Base-by-base conservation (phyloP, 2,797 vertebrate species). In the Cyprinodon diabolis region DNA sequence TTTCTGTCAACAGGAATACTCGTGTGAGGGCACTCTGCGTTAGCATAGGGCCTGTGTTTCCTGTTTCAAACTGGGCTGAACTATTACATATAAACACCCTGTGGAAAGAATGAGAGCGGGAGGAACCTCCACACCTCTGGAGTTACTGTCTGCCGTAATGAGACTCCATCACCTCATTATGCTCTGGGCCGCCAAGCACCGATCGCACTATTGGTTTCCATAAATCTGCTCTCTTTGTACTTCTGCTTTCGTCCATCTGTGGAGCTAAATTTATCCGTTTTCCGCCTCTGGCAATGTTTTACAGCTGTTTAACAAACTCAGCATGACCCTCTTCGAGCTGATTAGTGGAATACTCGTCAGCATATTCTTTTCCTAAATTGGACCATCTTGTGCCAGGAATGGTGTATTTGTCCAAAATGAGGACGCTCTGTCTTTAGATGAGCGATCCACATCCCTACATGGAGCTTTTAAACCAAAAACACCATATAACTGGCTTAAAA, bases 71-170 rank as follows among this genome's bases (percentile, higher is more conserved):
- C 81, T 65, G 1, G 74, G 75, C 75, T 78, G 67, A 81, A 77
- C 65, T 69, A 80, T 75, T 89, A 86, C 86, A 87, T 90, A 90
- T 91, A 86, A 77, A 86, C 49, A 82, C 49, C 67, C 45, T 76
- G 74, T 79, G 87, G 84, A 90, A 91, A 90, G 77, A 79, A 74
- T 67, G 57, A 85, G 65, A 86, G 65, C 5, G 23, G 67, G 47
- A 80, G 72, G 54, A 63, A 63, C 66, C 56, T 78, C 65, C 69
- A 62, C 74, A 77, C 74, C 68, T 71, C 76, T 40, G 60, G 58
- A 77, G 63, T 78, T 75, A 54, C 62, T 69, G 43, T 15, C 60
- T 60, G 76, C 12, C 35, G 43, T 74, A 79, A 74, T 72, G 48
- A 82, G 47, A 72, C 79, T 76, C 70, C 48, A 79, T 57, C 57